Evolutionary conservation across 1,140 invertebrate genomes (phyloP).

Genomic region (Rhagoletis pomonella): DNA sequence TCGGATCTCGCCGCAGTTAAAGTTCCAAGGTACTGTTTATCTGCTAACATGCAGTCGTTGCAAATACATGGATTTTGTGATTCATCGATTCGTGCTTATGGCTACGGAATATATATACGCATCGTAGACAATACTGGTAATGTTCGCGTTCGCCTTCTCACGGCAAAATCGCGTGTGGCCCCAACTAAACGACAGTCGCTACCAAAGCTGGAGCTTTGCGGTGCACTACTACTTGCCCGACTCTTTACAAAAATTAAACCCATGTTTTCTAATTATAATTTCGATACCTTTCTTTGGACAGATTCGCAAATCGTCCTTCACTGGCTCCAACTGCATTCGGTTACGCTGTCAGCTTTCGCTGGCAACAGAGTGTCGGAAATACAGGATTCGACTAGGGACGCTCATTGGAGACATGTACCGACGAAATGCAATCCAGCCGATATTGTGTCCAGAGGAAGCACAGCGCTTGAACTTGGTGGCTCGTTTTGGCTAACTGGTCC

Average conservation of each 20-base stretch:
- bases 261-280: background rate
- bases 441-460: background rate
- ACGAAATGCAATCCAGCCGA: background rate
- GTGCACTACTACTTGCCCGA: background rate
- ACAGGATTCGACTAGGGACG: background rate
- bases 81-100: conserved; percentile 10
- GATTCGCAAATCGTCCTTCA: background rate
- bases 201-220: conserved; percentile 19
- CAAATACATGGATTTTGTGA: background rate
- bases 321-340: background rate
- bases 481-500: background rate
- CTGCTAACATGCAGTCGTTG: background rate
- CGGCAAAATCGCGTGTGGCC: conserved; percentile 42
- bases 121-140: background rate
- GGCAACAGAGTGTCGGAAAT: conserved; percentile 2
- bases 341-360: conserved; percentile 56
- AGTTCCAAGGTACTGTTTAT: background rate
- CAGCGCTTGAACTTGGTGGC: background rate
- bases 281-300: conserved; percentile 25
- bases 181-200: conserved; percentile 14
- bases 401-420: background rate
- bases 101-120: conserved; percentile 54
- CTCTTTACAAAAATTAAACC: background rate
- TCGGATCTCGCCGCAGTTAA: background rate
- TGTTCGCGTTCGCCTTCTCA: conserved; percentile 12